A percentile compares a stretch with the other conserved stretches of the same genome.
Evolutionary conservation across 1,140 invertebrate genomes (phyloP).

Genomic region (Potamilus streckersoni): DNA sequence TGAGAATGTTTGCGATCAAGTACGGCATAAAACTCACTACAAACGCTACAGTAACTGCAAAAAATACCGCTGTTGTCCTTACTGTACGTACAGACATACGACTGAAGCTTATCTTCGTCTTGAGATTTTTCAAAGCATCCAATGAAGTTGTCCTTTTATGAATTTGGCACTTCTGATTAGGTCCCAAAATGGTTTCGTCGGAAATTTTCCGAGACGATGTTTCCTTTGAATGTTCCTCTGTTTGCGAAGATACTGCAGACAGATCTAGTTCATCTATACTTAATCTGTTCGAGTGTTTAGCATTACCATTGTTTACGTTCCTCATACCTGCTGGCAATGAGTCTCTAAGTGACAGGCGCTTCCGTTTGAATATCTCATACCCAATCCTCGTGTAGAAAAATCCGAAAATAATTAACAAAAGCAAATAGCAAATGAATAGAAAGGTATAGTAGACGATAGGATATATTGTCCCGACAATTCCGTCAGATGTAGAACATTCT

Average conservation of each 20-base stretch:
- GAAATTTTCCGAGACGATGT: slow-evolving; percentile 9
- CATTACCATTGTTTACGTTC: background rate
- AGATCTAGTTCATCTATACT: slow-evolving; percentile 12
- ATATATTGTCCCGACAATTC: slow-evolving; percentile 24
- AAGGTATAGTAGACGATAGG: slow-evolving; percentile 42
- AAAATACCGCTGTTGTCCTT: slow-evolving; percentile 42
- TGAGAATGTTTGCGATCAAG: slow-evolving; percentile 41
- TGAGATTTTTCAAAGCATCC: background rate
- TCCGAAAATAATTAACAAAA: slow-evolving; percentile 35
- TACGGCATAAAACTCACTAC: slow-evolving; percentile 44
- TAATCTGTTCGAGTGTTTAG: no score
- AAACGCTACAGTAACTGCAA: slow-evolving; percentile 43
- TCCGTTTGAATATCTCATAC: slow-evolving; percentile 37
- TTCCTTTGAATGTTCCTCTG: slow-evolving; percentile 21
- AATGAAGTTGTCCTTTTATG: background rate
- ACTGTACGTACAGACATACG: slow-evolving; percentile 32
- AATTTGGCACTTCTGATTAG: slow-evolving; percentile 7
- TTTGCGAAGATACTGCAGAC: slow-evolving; percentile 11
- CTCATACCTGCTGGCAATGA: slow-evolving; percentile 8
- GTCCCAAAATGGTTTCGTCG: no score
- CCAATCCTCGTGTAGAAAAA: slow-evolving; percentile 43
- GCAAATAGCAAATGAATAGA: slow-evolving; percentile 37
- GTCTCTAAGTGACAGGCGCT: slow-evolving; percentile 31
- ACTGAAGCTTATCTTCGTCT: slow-evolving; percentile 7
- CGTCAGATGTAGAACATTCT: slow-evolving; percentile 45